Conservation (phyloP, 37 sponge, comb jelly and placozoan genomes). For the Axinella damicornis region DNA sequence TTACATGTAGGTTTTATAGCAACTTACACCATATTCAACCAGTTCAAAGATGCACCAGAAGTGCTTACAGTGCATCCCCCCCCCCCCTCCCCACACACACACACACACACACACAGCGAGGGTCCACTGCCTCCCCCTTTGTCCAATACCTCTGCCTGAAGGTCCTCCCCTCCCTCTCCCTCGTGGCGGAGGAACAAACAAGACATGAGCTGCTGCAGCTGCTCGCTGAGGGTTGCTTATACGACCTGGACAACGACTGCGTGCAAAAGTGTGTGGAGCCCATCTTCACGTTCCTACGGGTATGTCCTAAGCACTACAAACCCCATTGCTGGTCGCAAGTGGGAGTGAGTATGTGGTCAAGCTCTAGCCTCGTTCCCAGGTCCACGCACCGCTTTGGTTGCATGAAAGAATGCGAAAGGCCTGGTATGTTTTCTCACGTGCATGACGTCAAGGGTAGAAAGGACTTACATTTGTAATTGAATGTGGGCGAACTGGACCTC, state of each 20-base stretch:
- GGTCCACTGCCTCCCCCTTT: constrained; percentile 37
- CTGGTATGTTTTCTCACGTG: too few relatives aligned
- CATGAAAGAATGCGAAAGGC: too few relatives aligned
- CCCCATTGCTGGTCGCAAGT: too few relatives aligned
- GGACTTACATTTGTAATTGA: too few relatives aligned
- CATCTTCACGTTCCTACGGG: constrained; percentile 27
- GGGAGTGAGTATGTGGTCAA: too few relatives aligned
- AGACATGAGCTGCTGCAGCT: constrained; percentile 51
- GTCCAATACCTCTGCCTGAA: constrained; percentile 34
- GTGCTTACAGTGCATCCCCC: neutral
- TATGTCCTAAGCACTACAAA: too few relatives aligned
- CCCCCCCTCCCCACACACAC: neutral
- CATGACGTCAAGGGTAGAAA: too few relatives aligned
- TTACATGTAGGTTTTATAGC: too few relatives aligned
- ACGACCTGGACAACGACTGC: neutral
- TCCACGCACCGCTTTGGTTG: too few relatives aligned
- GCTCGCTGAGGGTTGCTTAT: constrained; percentile 49
- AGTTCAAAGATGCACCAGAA: too few relatives aligned
- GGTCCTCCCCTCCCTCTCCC: constrained; percentile 42
- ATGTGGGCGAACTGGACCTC: too few relatives aligned
- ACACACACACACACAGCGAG: constrained; percentile 26
- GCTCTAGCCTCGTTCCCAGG: too few relatives aligned
- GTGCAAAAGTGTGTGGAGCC: constrained; percentile 18
- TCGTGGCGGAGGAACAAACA: constrained; percentile 25
- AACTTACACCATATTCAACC: neutral